phyloP scores from a whole-genome alignment of 2,888 invertebrate species.

The Drosophila suboccidentalis region DNA sequence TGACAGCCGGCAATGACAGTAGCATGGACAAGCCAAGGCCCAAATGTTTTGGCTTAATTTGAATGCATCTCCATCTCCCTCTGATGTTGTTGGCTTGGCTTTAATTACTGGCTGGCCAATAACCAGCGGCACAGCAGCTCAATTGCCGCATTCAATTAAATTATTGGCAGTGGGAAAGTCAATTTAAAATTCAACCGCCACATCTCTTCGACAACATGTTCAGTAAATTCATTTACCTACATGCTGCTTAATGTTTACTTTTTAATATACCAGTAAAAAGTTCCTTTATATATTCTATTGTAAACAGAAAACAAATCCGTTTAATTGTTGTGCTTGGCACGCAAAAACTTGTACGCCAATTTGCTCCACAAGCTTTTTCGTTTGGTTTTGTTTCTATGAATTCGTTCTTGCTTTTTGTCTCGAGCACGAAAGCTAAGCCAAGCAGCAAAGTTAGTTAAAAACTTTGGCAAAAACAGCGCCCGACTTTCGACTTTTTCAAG shows the following conservation, averaged over 20 bases:
- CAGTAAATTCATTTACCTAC: slow-evolving; percentile 2
- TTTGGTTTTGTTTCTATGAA: slow-evolving; percentile 29
- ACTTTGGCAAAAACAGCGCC: slow-evolving; percentile 63
- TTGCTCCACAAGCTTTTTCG: slow-evolving; percentile 60
- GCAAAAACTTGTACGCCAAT: slow-evolving; percentile 60
- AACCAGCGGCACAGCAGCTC: slow-evolving; percentile 43
- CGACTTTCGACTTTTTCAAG: slow-evolving; percentile 38
- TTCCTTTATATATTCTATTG: slow-evolving; percentile 33
- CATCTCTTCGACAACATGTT: slow-evolving; percentile 2
- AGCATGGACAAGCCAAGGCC: slow-evolving; percentile 50
- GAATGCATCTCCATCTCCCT: slow-evolving; percentile 34
- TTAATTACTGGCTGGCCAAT: slow-evolving; percentile 69
- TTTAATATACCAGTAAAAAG: slow-evolving; percentile 32
- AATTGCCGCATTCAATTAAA: slow-evolving; percentile 67
- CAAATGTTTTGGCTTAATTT: slow-evolving; percentile 76
- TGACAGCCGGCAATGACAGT: slow-evolving; percentile 46
- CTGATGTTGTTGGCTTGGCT: slow-evolving; percentile 43
- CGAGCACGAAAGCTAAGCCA: slow-evolving; percentile 42
- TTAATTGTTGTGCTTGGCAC: slow-evolving; percentile 60
- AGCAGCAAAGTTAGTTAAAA: slow-evolving; percentile 76
- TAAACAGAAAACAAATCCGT: slow-evolving; percentile 61
- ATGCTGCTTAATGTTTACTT: neutral
- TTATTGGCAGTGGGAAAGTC: slow-evolving; percentile 54
- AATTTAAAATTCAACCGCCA: slow-evolving; percentile 48
- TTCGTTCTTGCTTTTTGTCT: slow-evolving; percentile 20